A percentile compares a stretch with the other conserved stretches of the same genome.
phyloP scores from a whole-genome alignment of 2,888 invertebrate species.

The Plebejus argus region DNA sequence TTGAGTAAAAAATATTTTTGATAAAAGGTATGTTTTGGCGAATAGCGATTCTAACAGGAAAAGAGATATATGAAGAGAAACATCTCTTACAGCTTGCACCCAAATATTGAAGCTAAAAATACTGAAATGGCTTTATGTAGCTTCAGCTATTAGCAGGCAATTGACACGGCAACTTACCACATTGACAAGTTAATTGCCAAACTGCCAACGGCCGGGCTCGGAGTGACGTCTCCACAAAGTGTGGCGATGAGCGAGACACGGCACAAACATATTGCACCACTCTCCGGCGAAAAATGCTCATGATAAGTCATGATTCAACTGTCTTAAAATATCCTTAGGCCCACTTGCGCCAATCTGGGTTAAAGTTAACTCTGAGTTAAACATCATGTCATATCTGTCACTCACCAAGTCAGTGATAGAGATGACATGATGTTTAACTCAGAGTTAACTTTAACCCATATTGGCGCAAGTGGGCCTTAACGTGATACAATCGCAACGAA shows the following conservation, averaged over 20 bases:
- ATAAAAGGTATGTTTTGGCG: not conserved
- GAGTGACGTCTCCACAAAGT: constrained; percentile 35
- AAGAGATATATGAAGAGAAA: not conserved
- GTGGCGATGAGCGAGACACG: constrained; percentile 18
- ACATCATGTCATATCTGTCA: too few species aligned
- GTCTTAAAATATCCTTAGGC: not conserved
- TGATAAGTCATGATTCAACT: not conserved
- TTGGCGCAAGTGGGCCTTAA: too few species aligned
- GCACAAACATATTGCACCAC: not conserved
- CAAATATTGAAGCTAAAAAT: not conserved
- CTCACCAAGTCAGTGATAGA: too few species aligned
- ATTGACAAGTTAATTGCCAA: constrained; percentile 69
- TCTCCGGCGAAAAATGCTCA: not conserved
- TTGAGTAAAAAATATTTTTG: not conserved
- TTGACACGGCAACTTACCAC: constrained; percentile 39
- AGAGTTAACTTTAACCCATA: too few species aligned
- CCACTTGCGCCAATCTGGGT: too few species aligned
- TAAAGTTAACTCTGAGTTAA: too few species aligned
- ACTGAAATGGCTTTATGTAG: constrained; percentile 6
- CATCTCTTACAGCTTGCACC: not conserved
- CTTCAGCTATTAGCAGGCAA: constrained; percentile 1
- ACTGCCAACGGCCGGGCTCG: constrained; percentile 55
- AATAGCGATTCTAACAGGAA: not conserved
- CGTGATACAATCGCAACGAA: too few species aligned
- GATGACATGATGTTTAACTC: too few species aligned